Conservation (phyloP, 2,113 vertebrate species). For the Nothocercus nigrocapillus region DNA sequence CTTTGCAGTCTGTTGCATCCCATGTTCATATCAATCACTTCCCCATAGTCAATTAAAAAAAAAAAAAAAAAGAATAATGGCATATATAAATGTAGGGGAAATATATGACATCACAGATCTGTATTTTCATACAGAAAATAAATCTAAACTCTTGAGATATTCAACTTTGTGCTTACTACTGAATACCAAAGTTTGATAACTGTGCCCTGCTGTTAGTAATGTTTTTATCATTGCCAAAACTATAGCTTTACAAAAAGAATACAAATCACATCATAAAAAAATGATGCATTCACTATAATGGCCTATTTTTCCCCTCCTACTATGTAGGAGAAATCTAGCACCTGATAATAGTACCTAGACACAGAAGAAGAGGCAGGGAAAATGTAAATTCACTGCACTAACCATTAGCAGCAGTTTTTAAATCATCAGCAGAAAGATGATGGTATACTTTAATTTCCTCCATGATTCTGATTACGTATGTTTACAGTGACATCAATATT, state of each 20-base stretch:
- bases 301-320: not conserved
- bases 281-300: not conserved
- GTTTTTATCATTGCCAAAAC: slow-evolving; percentile 7
- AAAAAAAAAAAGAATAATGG: not conserved
- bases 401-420: slow-evolving; percentile 37
- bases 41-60: not conserved
- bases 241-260: slow-evolving; percentile 1
- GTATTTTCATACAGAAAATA: not conserved
- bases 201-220: not conserved
- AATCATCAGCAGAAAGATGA: slow-evolving; percentile 6
- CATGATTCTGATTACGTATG: not conserved
- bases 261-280: slow-evolving; percentile 22
- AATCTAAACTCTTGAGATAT: not conserved
- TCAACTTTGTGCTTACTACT: not conserved
- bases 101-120: not conserved
- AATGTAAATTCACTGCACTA: not conserved
- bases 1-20: not conserved
- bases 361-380: not conserved
- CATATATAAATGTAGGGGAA: not conserved
- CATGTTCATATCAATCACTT: not conserved
- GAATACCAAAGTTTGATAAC: not conserved
- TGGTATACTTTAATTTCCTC: not conserved
- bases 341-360: not conserved
- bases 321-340: not conserved
- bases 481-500: slow-evolving; percentile 9